phyloP scores from a whole-genome alignment of 2,888 invertebrate species.

The Andricus quercusramuli region DNA sequence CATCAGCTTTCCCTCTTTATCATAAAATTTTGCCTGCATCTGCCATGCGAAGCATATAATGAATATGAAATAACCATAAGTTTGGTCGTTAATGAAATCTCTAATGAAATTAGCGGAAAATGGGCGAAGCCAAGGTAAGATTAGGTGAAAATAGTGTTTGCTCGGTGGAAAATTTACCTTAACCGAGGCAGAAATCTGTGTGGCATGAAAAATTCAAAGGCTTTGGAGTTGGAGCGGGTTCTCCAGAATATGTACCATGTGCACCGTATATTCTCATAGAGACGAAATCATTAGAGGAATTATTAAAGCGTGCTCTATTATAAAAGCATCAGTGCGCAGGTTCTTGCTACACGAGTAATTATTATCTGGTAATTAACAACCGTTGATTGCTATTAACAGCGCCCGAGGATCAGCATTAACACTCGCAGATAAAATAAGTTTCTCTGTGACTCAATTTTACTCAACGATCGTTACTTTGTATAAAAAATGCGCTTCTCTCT shows the following conservation, averaged over 20 bases:
- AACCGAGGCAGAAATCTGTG: slow-evolving; percentile 29
- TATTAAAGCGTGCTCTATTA: slow-evolving; percentile 68
- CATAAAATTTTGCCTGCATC: neutral
- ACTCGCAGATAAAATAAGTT: slow-evolving; percentile 1
- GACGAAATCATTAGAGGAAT: slow-evolving; percentile 69
- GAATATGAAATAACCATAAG: slow-evolving; percentile 12
- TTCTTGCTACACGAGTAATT: slow-evolving; percentile 62
- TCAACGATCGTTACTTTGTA: neutral
- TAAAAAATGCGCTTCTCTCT: neutral
- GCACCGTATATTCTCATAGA: slow-evolving; percentile 6
- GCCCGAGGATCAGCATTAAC: slow-evolving; percentile 41
- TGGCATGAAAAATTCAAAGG: slow-evolving; percentile 36
- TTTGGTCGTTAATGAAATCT: slow-evolving; percentile 30
- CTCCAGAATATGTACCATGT: slow-evolving; percentile 22
- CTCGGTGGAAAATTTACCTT: slow-evolving; percentile 13
- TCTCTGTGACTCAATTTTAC: slow-evolving; percentile 6
- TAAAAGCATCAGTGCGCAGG: slow-evolving; percentile 49
- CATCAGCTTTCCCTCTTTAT: slow-evolving; percentile 1
- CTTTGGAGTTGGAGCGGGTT: neutral
- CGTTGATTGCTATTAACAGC: slow-evolving; percentile 72
- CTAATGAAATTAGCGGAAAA: slow-evolving; percentile 9
- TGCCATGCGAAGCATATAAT: neutral
- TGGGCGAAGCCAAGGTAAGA: slow-evolving; percentile 18
- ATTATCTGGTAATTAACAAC: slow-evolving; percentile 73
- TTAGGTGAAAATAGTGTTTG: slow-evolving; percentile 16